Evolutionary conservation across 2,888 invertebrate species (phyloP), one percentile per base, ranked within the genome.

Genomic region (Acrobasis consociella): DNA sequence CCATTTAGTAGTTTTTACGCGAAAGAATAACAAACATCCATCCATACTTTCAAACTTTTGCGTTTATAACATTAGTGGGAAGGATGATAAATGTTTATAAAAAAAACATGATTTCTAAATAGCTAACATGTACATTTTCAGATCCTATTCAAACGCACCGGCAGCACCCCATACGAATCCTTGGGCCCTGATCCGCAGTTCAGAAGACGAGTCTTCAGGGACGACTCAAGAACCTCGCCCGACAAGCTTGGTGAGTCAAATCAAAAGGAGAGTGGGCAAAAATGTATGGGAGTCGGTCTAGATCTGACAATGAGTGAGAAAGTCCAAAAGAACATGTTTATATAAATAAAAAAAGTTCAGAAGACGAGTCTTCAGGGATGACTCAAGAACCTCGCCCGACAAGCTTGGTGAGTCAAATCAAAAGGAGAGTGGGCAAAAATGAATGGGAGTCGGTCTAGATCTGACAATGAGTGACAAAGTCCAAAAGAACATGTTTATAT

Each of bases 181-280:
- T 84, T 95, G 55, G 81, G 89, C 16, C 93, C 95, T 0, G 95
- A 96, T 80, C 94, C 94, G 16, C 93, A 94, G 71, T 95, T 96
- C 87, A 89, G 95, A 49, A 91, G 93, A 69, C 91, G 94, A 67
- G 95, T 95, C 56, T 95, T 95, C 83, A 81, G 93, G 38, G 93
- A 93, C 59, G 94, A 94, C 70, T 91, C 91, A 68, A 86, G 90
- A 65, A 76, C 86, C 1, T 78, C 91, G 22, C 92, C 93, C 49
- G 92, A 93, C 62, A 93, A 91, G 75, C 74, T 93, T 62, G 93
- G 93, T 93, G 71, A 88, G 90, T 70, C 9, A 50, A 22, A 31
- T 31, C 2, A 31, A 31, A 31, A 31, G 31, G 31, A 8, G 46
- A 46, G 7, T 46, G 46, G 46, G 46, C 46, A 13, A 46, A 46